These are phyloP conservation scores for Periophthalmus modestus DNA, from an alignment of 2,113 vertebrate genomes.

Conservation along the genomic window DNA sequence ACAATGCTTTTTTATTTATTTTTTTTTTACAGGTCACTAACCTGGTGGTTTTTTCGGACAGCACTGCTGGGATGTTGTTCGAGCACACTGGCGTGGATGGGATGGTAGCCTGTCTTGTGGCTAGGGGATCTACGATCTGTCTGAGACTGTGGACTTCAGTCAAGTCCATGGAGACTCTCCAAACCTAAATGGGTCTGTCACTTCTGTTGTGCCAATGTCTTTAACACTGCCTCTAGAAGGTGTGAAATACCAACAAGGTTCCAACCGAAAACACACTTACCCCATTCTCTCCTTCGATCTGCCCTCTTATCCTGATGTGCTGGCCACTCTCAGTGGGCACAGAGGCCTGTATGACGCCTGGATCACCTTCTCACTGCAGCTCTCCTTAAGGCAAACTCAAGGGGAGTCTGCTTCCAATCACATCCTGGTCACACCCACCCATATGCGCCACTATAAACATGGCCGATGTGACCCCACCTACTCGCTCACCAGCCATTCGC, in stretches of 20 bases:
- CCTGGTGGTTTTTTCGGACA: slow-evolving; percentile 78
- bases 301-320: slow-evolving; percentile 76
- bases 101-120: slow-evolving; percentile 78
- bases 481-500: slow-evolving; percentile 68
- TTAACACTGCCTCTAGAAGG: slow-evolving; percentile 58
- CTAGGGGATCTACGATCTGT: slow-evolving; percentile 68
- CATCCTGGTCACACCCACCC: slow-evolving; percentile 79
- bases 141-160: slow-evolving; percentile 68
- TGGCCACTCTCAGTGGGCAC: slow-evolving; percentile 73
- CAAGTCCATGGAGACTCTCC: slow-evolving; percentile 19
- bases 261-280: slow-evolving; percentile 43
- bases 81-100: slow-evolving; percentile 81
- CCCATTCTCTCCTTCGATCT: slow-evolving; percentile 76
- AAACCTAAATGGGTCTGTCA: slow-evolving; percentile 30
- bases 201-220: slow-evolving; percentile 32
- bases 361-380: slow-evolving; percentile 81
- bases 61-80: slow-evolving; percentile 76
- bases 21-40: slow-evolving; percentile 71
- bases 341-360: slow-evolving; percentile 78
- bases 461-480: slow-evolving; percentile 82
- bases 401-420: slow-evolving; percentile 65
- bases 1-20: too few species aligned
- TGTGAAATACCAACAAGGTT: slow-evolving; percentile 15
- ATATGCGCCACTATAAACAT: slow-evolving; percentile 82
- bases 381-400: slow-evolving; percentile 74